phyloP scores from a whole-genome alignment of 2,797 vertebrate genomes.

The Ispidina picta region DNA sequence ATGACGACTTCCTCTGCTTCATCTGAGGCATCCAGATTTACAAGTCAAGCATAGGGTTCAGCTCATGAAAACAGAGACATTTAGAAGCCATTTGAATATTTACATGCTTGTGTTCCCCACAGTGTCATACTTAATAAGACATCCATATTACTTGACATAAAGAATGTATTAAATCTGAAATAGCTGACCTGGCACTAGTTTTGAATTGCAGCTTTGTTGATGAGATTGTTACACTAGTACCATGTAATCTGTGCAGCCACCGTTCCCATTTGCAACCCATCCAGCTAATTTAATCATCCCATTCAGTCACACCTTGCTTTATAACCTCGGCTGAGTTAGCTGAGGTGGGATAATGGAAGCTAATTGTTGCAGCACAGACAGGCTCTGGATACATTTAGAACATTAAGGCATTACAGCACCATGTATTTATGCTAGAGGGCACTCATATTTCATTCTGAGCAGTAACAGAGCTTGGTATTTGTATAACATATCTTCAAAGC shows the following conservation, averaged over 20 bases:
- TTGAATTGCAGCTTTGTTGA: neutral
- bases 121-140: neutral
- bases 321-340: neutral
- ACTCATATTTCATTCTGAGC: conserved; percentile 21
- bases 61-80: neutral
- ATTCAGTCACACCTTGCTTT: neutral
- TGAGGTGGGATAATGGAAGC: neutral
- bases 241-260: neutral
- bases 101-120: neutral
- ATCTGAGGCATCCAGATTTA: neutral
- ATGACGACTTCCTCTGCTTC: neutral
- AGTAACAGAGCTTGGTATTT: neutral
- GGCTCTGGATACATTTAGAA: neutral
- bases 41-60: neutral
- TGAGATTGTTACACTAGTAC: neutral
- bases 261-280: neutral
- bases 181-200: neutral
- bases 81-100: neutral
- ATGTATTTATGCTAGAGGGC: conserved; percentile 26
- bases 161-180: neutral
- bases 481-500: neutral
- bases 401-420: conserved; percentile 16
- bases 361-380: conserved; percentile 8
- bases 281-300: neutral
- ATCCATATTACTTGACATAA: neutral